Evolutionary conservation across 2,113 vertebrate genomes (phyloP).

Genomic region (human (Homo sapiens)): DNA sequence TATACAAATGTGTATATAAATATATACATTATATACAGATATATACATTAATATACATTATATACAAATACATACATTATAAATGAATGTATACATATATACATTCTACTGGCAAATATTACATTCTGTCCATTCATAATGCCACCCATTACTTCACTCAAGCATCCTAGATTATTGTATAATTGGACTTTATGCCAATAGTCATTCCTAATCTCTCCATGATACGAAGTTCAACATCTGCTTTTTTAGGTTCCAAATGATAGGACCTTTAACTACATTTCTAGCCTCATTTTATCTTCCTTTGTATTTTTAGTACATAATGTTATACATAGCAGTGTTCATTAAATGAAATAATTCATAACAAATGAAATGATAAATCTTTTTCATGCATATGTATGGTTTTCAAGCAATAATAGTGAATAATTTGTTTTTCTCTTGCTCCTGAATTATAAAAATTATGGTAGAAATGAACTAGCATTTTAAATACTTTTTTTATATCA

Average conservation of each 20-base stretch:
- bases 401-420: not conserved
- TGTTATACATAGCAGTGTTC: not conserved
- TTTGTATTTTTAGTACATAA: not conserved
- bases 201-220: not conserved
- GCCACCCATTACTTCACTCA: not conserved
- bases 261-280: not conserved
- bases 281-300: not conserved
- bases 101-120: not conserved
- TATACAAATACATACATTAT: too few species aligned
- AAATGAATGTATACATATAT: not conserved
- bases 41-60: too few species aligned
- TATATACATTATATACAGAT: too few species aligned
- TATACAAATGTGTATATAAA: too few species aligned
- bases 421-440: not conserved
- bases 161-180: not conserved
- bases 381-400: not conserved
- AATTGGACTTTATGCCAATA: not conserved
- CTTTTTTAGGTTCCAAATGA: not conserved
- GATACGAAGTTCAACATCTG: not conserved
- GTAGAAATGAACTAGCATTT: not conserved
- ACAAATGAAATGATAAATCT: not conserved
- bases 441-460: not conserved
- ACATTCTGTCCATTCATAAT: not conserved
- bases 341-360: not conserved
- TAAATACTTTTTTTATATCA: not conserved